Base-by-base conservation (phyloP, 2,113 vertebrate species). In the Leucosticte australis region DNA sequence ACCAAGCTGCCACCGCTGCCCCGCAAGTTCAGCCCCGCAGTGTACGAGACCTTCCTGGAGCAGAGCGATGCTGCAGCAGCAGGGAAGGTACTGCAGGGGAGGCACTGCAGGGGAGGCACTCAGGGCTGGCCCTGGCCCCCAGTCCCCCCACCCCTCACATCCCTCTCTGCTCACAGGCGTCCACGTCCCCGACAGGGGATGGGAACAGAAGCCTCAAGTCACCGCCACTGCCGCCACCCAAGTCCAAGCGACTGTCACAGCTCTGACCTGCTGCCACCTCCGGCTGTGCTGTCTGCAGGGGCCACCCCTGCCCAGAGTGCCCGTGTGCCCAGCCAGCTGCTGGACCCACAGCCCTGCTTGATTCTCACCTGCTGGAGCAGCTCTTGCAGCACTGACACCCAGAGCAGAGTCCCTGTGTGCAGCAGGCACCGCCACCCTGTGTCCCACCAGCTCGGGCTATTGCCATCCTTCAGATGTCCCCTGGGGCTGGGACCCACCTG, bases 11-110 rank as follows among this genome's bases (percentile, higher is more conserved):
- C 26, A 0, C 96, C 95, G 0, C 78, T 64, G 78, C 95, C 96
- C 39, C 83, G 75, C 47, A 94, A 83, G 73, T 94, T 97, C 92
- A 97, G 87, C 75, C 82, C 94, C 4, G 1, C 18, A 0, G 87
- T 95, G 59, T 96, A 96, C 0, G 92, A 96, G 89, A 92, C 82
- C 0, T 96, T 97, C 89, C 84, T 95, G 81, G 96, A 96, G 67
- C 94, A 76, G 11, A 77, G 42, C 0, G 7, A 91, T 0, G 2
- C 55, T 1, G 3, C 63, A 5, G 7, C 57, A 0, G 33, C 12
- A 26, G 73, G 63, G 71, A 90, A 89, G 87, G 87, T 89, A 75
- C 28, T 3, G 52, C 4, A 33, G 57, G 41, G 14, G 53, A 90
- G 76, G 68, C 20, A 79, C 23, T 0, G 18, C 11, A 31, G 73